Base-by-base conservation (phyloP, 2,113 vertebrate genomes). In the Corythoichthys intestinalis region DNA sequence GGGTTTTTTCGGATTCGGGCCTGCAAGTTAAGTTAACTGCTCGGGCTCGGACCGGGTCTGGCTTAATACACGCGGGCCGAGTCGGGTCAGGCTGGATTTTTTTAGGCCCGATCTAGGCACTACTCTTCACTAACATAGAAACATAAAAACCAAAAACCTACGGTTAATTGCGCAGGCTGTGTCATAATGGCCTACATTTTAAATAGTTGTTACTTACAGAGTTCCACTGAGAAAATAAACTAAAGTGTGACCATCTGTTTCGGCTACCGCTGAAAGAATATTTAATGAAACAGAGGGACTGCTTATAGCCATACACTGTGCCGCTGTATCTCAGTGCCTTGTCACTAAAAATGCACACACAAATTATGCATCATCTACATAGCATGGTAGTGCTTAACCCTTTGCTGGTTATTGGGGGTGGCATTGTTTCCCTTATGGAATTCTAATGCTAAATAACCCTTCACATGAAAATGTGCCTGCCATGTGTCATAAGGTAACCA, bases 161-260 rank as follows among this genome's bases (percentile, higher is more conserved):
- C 4, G 12, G 38, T 59, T 13, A 13, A 59, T 59, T 11, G 35
- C 68, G 28, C 61, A 46, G 41, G 35, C 47, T 13, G 17, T 56
- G 37, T 60, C 34, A 34, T 17, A 17, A 13, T 60, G 41, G 37
- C 67, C 46, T 66, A 13, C 1, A 12, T 39, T 59, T 17, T 56
- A 15, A 74, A 73, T 7, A 68, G 53, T 41, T 66, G 67, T 75
- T 63, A 76, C 65, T 73, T 28, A 28, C 20, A 28, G 20, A 28
- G 20, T 28, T 28, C 20, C 67, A 77, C 74, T 58, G 38, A 80
- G 6, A 46, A 54, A 58, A 67, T 72, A 65, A 71, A 83, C 66
- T 64, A 70, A 81, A 76, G 48, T 39, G 64, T 75, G 72, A 76
- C 79, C 82, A 81, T 86, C 78, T 83, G 78, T 62, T 83, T 72